A percentile compares a stretch with the other conserved stretches of the same genome.
phyloP scores from a whole-genome alignment of 2,888 invertebrate species.

The Zelleria hepariella region DNA sequence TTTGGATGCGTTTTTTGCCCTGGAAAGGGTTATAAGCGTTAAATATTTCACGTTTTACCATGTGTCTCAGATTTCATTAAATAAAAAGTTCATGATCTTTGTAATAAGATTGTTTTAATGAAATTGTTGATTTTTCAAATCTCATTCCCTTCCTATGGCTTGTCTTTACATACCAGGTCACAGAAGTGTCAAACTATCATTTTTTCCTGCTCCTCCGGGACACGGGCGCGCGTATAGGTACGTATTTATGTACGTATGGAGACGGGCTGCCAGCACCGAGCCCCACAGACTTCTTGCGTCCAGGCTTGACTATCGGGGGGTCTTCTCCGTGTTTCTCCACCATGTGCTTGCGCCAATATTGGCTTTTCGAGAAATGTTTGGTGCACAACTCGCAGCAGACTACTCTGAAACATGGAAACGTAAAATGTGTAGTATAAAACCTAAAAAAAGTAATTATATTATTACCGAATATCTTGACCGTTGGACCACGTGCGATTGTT shows the following conservation, averaged over 20 bases:
- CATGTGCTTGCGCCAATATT: constrained; percentile 49
- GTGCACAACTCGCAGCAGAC: constrained; percentile 36
- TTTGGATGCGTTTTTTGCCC: too few relatives aligned
- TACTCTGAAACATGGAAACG: not conserved
- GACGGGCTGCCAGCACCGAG: not conserved
- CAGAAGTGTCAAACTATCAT: not conserved
- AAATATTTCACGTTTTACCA: too few relatives aligned
- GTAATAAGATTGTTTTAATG: not conserved
- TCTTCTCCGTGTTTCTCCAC: constrained; percentile 35
- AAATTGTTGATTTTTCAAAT: not conserved
- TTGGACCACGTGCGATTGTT: not conserved
- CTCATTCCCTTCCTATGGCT: not conserved
- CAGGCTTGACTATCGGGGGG: constrained; percentile 35
- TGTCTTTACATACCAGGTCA: not conserved
- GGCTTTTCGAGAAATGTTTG: constrained; percentile 38
- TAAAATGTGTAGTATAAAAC: not conserved
- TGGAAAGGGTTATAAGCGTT: too few relatives aligned
- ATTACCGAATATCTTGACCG: not conserved
- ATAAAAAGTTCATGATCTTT: too few relatives aligned
- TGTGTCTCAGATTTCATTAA: too few relatives aligned
- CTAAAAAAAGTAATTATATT: not conserved
- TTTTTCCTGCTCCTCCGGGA: not conserved
- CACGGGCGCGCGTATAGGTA: too few relatives aligned
- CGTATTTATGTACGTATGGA: not conserved
- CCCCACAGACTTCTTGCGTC: constrained; percentile 28